Percentiles rank a stretch among this genome's conserved stretches.
Conservation (phyloP, 2,797 vertebrate genomes). For the Acrocephalus scirpaceus region DNA sequence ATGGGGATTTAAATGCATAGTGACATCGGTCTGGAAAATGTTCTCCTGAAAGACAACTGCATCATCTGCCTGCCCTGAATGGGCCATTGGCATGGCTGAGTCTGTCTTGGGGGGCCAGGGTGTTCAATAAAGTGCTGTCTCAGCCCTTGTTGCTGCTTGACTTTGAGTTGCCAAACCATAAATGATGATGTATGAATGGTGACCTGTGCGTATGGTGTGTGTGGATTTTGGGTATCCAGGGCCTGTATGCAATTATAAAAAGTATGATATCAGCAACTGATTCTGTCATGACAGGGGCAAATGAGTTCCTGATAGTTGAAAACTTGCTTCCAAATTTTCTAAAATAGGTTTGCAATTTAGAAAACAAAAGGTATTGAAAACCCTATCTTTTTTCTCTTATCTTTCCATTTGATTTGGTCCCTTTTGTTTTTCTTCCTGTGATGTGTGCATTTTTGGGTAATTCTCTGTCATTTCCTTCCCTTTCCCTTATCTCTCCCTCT, state of each 20-base stretch:
- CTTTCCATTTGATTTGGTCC: slow-evolving; percentile 23
- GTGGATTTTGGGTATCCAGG: background rate
- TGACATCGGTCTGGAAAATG: background rate
- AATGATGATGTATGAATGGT: background rate
- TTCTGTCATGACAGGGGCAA: background rate
- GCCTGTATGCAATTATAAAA: background rate
- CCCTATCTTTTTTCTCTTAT: background rate
- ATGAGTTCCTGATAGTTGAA: background rate
- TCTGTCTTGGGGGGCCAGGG: background rate
- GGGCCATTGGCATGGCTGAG: background rate
- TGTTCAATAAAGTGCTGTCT: background rate
- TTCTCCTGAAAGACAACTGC: background rate
- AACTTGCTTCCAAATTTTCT: slow-evolving; percentile 1
- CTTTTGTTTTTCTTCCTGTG: slow-evolving; percentile 39
- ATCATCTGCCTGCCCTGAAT: background rate
- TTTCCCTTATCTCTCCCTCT: slow-evolving; percentile 41
- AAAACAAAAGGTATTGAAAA: slow-evolving; percentile 39
- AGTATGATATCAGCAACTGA: background rate
- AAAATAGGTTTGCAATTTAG: background rate
- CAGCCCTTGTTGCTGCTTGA: background rate
- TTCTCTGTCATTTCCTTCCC: slow-evolving; percentile 51
- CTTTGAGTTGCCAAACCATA: background rate
- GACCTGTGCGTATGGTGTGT: accelerated
- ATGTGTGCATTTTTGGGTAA: slow-evolving; percentile 49
- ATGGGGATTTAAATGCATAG: background rate